Percentiles rank a stretch among this genome's conserved stretches.
These are phyloP conservation scores for Folsomia candida DNA, from an alignment of 2,888 invertebrate species.

Conservation along the genomic window DNA sequence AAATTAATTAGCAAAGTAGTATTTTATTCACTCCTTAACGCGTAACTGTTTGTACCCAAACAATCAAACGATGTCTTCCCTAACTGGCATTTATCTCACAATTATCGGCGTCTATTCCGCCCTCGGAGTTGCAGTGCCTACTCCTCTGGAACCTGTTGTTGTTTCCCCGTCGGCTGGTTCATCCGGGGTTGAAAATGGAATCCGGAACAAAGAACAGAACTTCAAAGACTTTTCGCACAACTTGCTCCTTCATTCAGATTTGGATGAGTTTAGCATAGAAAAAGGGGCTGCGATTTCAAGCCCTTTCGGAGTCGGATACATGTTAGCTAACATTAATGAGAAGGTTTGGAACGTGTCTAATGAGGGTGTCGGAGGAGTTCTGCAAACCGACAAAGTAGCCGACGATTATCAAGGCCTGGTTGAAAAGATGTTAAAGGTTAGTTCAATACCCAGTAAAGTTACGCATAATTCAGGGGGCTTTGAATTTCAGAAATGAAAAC, in stretches of 20 bases:
- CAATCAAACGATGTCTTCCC: not conserved
- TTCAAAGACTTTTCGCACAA: constrained; percentile 39
- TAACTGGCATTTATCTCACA: not conserved
- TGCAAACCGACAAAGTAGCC: constrained; percentile 20
- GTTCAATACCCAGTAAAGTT: too few relatives aligned
- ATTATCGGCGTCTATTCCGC: not conserved
- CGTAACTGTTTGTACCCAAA: constrained; percentile 6
- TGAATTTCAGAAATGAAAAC: too few relatives aligned
- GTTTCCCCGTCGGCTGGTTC: not conserved
- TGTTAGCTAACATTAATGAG: constrained; percentile 39
- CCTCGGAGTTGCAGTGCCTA: not conserved
- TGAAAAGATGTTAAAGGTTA: constrained; percentile 34
- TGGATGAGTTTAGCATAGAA: constrained; percentile 40
- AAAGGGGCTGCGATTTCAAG: constrained; percentile 41
- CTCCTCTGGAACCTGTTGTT: too few relatives aligned
- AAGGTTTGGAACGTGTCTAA: constrained; percentile 41
- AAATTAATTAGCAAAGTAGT: not conserved
- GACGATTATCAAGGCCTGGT: constrained; percentile 31
- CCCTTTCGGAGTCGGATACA: constrained; percentile 41
- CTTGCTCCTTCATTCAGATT: constrained; percentile 39
- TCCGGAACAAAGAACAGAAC: constrained; percentile 9
- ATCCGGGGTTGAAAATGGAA: not conserved
- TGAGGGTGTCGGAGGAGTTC: constrained; percentile 30
- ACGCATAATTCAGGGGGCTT: not conserved
- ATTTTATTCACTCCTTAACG: not conserved